Base-by-base conservation (phyloP, 2,113 vertebrate species). In the Neodon shergylaensis region DNA sequence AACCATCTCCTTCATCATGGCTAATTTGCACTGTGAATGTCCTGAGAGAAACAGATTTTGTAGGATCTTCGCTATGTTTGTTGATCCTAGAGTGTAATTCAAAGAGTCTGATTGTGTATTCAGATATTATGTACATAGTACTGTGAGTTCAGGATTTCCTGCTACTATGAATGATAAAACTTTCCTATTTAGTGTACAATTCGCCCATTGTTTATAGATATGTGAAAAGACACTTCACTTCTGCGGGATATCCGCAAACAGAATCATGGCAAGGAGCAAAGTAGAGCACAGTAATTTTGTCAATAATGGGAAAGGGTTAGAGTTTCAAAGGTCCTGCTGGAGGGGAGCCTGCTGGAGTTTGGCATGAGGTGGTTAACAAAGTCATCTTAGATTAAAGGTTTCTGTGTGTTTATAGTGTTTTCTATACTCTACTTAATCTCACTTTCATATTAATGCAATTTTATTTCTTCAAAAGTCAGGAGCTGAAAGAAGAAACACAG, bases 1-100 rank as follows among this genome's bases (percentile, higher is more conserved):
- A 97, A 96, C 94, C 94, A 95, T 88, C 95, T 94, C 97, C 94
- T 96, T 95, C 95, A 95, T 96, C 95, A 94, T 84, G 97, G 94
- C 81, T 97, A 91, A 96, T 96, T 97, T 96, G 93, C 96, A 97
- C 94, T 81, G 88, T 96, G 96, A 96, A 84, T 89, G 94, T 66
- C 95, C 88, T 88, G 90, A 95, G 88, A 97, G 95, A 94, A 91
- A 94, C 90, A 91, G 95, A 86, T 96, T 97, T 95, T 97, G 92
- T 92, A 83, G 92, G 61, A 70, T 96, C 65, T 96, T 83, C 88
- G 47, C 84, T 94, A 76, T 94, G 36, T 91, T 95, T 95, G 3
- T 92, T 96, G 84, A 19, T 96, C 78, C 90, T 90, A 6, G 7
- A 86, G 13, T 76, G 7, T 85, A 72, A 77, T 95, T 96, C 81